Conservation (phyloP, 2,113 vertebrate genomes). For the Halcyon senegalensis region DNA sequence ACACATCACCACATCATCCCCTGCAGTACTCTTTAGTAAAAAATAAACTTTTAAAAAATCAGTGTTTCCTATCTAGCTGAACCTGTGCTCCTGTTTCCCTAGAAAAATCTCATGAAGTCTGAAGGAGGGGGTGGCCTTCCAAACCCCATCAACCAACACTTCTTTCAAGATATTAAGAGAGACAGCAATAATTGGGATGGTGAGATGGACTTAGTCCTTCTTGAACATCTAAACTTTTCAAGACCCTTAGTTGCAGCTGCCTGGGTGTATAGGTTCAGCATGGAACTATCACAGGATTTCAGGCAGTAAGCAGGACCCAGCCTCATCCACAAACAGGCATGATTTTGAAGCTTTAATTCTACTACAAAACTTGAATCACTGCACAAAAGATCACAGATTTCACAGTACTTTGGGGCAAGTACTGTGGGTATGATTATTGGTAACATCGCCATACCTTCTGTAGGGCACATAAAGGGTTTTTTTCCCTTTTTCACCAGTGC, state of each 20-base stretch:
- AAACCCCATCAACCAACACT: neutral
- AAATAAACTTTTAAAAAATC: neutral
- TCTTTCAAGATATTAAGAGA: neutral
- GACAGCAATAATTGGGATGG: neutral
- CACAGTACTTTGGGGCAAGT: neutral
- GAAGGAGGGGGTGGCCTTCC: neutral
- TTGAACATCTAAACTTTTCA: neutral
- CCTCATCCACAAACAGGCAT: neutral
- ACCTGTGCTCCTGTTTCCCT: neutral
- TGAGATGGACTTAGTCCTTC: neutral
- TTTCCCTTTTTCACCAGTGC: slow-evolving; percentile 15
- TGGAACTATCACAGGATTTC: neutral
- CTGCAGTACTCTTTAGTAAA: neutral
- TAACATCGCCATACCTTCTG: neutral
- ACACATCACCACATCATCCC: neutral
- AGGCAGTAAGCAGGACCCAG: neutral
- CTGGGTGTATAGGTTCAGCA: neutral
- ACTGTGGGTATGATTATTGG: no score
- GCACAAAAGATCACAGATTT: neutral
- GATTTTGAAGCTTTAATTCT: neutral
- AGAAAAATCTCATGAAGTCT: neutral
- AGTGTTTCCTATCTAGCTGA: neutral
- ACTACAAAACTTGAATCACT: neutral
- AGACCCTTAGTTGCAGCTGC: neutral
- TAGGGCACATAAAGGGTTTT: neutral